Percentiles rank a stretch among this genome's conserved stretches.
These are phyloP conservation scores for Onychorhynchus coronatus DNA, from an alignment of 2,113 vertebrate genomes.

Conservation along the genomic window DNA sequence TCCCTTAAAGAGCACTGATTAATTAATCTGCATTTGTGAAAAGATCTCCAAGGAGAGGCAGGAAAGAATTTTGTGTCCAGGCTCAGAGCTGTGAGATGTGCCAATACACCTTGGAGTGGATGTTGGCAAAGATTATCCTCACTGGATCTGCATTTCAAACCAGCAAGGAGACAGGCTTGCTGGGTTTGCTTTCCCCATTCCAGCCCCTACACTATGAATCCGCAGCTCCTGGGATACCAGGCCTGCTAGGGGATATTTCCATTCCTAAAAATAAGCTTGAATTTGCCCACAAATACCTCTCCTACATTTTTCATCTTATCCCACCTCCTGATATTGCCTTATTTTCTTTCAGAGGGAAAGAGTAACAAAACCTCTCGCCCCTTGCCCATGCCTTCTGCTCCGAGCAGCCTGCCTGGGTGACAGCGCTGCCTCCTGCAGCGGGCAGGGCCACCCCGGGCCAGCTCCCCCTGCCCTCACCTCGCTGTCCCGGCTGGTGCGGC, in stretches of 20 bases:
- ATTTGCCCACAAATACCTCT: not conserved
- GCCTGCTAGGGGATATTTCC: not conserved
- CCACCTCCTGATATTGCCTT: not conserved
- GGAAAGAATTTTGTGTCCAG: not conserved
- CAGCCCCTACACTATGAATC: fast-evolving
- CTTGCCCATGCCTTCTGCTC: not conserved
- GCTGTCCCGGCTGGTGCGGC: constrained; percentile 77
- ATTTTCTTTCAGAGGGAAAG: not conserved
- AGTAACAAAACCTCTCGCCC: not conserved
- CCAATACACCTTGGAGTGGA: fast-evolving
- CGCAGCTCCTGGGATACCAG: not conserved
- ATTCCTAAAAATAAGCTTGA: not conserved
- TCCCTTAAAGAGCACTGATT: not conserved
- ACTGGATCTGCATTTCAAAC: not conserved
- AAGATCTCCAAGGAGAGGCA: not conserved
- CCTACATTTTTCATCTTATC: not conserved
- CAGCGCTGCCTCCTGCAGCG: not conserved
- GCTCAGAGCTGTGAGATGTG: not conserved
- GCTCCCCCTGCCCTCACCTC: constrained; percentile 67
- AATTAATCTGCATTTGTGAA: not conserved
- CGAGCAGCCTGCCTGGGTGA: not conserved
- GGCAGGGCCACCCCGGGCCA: not conserved
- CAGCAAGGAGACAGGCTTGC: fast-evolving
- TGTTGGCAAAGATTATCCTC: not conserved
- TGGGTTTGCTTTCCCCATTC: fast-evolving